A percentile compares a stretch with the other conserved stretches of the same genome.
Evolutionary conservation across 2,797 vertebrate species (phyloP).

Genomic region (Petrocephalus sullivani): DNA sequence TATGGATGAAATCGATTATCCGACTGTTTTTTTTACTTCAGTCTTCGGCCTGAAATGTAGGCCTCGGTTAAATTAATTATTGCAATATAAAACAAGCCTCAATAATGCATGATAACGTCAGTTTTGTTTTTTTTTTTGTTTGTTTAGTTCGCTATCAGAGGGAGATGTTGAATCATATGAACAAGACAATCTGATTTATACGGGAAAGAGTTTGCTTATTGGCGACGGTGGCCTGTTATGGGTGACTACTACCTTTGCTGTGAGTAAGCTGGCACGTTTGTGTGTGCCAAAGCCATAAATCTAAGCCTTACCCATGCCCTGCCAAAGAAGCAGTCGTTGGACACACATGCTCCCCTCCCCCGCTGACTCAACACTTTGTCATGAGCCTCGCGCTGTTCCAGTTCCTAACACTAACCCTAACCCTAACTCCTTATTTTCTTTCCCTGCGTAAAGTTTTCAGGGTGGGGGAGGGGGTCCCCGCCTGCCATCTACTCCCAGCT

Average conservation of each 20-base stretch:
- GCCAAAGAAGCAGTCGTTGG: not conserved
- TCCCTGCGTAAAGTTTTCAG: not conserved
- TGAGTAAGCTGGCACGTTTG: not conserved
- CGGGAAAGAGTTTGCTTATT: not conserved
- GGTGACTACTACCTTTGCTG: not conserved
- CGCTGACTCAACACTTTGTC: not conserved
- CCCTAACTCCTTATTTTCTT: not conserved
- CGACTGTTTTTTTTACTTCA: constrained; percentile 21
- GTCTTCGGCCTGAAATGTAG: constrained; percentile 19
- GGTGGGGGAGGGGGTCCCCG: not conserved
- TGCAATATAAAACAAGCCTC: constrained; percentile 11
- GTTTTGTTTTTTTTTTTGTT: not conserved
- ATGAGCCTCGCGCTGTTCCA: not conserved
- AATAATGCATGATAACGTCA: not conserved
- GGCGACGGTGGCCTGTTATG: not conserved
- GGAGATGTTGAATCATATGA: not conserved
- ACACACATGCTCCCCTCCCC: not conserved
- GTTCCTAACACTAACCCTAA: not conserved
- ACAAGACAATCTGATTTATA: not conserved
- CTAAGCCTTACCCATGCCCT: not conserved
- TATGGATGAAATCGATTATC: constrained; percentile 26
- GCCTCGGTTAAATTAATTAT: not conserved
- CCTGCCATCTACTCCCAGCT: constrained; percentile 10
- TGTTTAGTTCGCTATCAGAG: not conserved
- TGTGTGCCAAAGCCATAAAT: not conserved